Conservation (phyloP, 2,888 invertebrate genomes). For the Thymelicus sylvestris region DNA sequence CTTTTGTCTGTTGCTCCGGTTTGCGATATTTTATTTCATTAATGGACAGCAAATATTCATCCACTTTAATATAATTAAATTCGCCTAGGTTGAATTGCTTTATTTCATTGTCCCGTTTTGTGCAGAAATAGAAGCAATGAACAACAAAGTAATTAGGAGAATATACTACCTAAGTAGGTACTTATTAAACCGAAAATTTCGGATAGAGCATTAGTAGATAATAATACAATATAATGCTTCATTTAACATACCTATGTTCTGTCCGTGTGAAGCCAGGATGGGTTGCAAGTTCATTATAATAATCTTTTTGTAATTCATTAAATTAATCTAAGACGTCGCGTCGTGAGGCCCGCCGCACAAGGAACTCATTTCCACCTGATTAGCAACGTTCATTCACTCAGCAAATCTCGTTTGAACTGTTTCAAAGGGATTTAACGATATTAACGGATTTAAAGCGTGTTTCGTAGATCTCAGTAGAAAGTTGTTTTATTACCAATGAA, state of each 20-base stretch:
- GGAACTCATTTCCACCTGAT: slow-evolving; percentile 33
- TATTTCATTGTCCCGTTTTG: slow-evolving; percentile 26
- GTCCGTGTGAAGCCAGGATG: too few relatives aligned
- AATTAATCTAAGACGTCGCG: slow-evolving; percentile 18
- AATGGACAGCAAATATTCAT: slow-evolving; percentile 50
- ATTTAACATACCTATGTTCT: too few relatives aligned
- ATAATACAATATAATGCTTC: too few relatives aligned
- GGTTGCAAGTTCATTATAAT: neutral
- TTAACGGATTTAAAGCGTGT: slow-evolving; percentile 1
- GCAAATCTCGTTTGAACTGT: slow-evolving; percentile 31
- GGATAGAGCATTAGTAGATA: too few relatives aligned
- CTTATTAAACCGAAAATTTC: too few relatives aligned
- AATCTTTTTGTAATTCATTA: slow-evolving; percentile 17
- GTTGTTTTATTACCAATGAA: neutral
- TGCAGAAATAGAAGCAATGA: slow-evolving; percentile 18
- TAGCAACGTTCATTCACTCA: slow-evolving; percentile 29
- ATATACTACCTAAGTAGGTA: too few relatives aligned
- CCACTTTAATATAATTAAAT: slow-evolving; percentile 51
- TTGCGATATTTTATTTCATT: slow-evolving; percentile 51
- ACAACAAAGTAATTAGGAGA: neutral
- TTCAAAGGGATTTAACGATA: slow-evolving; percentile 10
- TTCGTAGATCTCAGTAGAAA: neutral
- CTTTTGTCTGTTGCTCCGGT: slow-evolving; percentile 48
- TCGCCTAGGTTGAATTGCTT: slow-evolving; percentile 28
- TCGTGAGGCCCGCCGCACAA: slow-evolving; percentile 9